phyloP scores from a whole-genome alignment of 2,888 invertebrate genomes.

The Acanthosepion pharaonis region DNA sequence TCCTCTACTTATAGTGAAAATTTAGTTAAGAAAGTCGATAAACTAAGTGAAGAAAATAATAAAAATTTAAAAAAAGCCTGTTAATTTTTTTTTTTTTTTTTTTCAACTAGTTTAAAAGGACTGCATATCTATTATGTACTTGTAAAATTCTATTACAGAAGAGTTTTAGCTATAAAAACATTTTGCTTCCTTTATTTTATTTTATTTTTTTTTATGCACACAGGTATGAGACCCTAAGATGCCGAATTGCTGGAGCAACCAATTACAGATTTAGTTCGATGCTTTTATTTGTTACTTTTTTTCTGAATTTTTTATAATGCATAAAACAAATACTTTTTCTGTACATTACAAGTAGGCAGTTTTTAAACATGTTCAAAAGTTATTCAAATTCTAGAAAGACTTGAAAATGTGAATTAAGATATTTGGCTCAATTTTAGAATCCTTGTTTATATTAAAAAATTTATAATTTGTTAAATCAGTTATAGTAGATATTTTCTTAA shows the following conservation, averaged over 20 bases:
- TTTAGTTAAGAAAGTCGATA: no score
- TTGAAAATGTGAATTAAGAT: background rate
- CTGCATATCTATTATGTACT: no score
- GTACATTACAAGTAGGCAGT: background rate
- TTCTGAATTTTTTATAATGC: background rate
- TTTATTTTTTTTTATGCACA: constrained; percentile 45
- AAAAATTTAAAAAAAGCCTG: background rate
- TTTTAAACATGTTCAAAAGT: background rate
- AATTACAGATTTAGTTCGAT: constrained; percentile 59
- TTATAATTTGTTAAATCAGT: no score
- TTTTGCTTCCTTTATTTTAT: no score
- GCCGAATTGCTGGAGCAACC: constrained; percentile 84
- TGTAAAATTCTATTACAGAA: no score
- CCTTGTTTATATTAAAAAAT: no score
- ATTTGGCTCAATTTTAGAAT: no score
- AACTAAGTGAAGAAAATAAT: background rate
- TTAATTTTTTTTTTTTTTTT: no score
- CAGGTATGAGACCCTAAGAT: constrained; percentile 82
- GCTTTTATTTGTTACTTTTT: constrained; percentile 50
- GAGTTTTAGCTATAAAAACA: background rate
- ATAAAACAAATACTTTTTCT: background rate
- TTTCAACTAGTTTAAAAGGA: background rate
- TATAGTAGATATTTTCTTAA: no score
- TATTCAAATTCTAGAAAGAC: background rate
- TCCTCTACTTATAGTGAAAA: no score